These are phyloP conservation scores for Pediacus dermestoides DNA, from an alignment of 2,888 invertebrate genomes.

Conservation along the genomic window DNA sequence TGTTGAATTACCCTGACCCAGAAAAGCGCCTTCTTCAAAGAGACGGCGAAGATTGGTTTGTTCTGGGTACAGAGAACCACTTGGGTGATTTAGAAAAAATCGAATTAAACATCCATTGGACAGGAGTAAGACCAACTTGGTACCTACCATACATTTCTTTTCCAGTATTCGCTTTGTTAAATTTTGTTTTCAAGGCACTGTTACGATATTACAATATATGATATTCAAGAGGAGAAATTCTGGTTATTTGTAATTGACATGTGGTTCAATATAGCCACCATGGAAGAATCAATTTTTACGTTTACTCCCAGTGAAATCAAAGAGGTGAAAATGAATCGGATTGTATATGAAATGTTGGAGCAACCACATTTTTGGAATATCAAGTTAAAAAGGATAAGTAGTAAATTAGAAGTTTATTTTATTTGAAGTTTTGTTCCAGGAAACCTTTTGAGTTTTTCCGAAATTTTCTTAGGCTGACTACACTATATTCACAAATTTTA, in stretches of 20 bases:
- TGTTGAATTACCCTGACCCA: slow-evolving; percentile 12
- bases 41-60: slow-evolving; percentile 12
- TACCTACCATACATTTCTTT: no score
- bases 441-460: slow-evolving; percentile 12
- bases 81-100: slow-evolving; percentile 8
- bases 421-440: slow-evolving; percentile 8
- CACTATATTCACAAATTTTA: no score
- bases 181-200: slow-evolving; percentile 27
- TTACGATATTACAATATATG: slow-evolving; percentile 29
- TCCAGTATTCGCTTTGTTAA: no score
- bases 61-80: neutral
- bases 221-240: slow-evolving; percentile 29
- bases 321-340: no score
- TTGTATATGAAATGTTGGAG: no score
- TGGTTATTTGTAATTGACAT: slow-evolving; percentile 30
- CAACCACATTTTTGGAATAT: no score
- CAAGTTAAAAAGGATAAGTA: neutral
- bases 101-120: slow-evolving; percentile 8
- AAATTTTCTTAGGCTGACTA: slow-evolving; percentile 3
- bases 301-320: no score
- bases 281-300: slow-evolving; percentile 12
- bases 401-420: slow-evolving; percentile 1
- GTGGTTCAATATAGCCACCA: slow-evolving; percentile 25
- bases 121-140: slow-evolving; percentile 10
- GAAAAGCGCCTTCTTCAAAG: slow-evolving; percentile 7